Conservation (phyloP, 2,888 invertebrate species). For the Dilophus febrilis region DNA sequence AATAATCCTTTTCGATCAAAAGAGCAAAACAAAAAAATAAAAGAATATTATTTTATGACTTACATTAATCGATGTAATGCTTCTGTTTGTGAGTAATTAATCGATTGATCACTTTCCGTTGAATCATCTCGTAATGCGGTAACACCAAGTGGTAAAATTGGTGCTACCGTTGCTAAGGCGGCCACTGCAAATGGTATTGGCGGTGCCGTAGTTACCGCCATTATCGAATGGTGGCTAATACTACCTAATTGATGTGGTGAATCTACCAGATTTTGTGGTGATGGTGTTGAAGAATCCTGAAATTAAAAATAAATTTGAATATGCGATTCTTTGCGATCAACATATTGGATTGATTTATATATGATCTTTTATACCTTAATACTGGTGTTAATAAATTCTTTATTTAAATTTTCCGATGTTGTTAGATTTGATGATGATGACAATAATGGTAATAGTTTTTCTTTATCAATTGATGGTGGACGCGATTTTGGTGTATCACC, state of each 20-base stretch:
- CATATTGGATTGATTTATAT: neutral
- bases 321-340: neutral
- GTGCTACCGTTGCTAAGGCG: conserved; percentile 31
- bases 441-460: neutral
- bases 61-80: conserved; percentile 30
- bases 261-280: conserved; percentile 23
- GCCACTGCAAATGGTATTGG: conserved; percentile 30
- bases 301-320: neutral
- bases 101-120: conserved; percentile 30
- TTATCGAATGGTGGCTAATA: conserved; percentile 18
- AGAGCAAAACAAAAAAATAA: neutral
- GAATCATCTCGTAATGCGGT: conserved; percentile 31
- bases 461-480: neutral
- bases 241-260: conserved; percentile 18
- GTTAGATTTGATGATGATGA: conserved; percentile 2
- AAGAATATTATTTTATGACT: conserved; percentile 14
- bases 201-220: conserved; percentile 20
- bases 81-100: conserved; percentile 29
- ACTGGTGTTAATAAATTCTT: neutral
- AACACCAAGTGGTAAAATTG: conserved; percentile 29
- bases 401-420: neutral
- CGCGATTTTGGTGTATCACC: neutral
- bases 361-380: neutral
- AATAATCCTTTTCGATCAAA: too few relatives aligned
- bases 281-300: conserved; percentile 26